Percentiles rank a stretch among this genome's conserved stretches.
Conservation (phyloP, 2,888 invertebrate species). For the Spodoptera littoralis region DNA sequence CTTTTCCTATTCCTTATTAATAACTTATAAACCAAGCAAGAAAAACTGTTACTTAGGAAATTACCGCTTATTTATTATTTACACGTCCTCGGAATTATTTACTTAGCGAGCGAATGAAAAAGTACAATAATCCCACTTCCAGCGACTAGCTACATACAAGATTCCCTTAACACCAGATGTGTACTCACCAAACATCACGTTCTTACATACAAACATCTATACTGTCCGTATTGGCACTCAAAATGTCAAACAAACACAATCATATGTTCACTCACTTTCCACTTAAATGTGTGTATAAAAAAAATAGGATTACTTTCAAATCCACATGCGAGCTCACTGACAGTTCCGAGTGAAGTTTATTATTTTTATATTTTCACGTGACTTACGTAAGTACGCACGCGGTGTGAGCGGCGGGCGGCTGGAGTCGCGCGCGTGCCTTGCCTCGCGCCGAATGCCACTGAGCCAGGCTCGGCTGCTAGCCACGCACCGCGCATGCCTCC, state of each 20-base stretch:
- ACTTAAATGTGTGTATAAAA: slow-evolving; percentile 16
- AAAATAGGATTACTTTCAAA: slow-evolving; percentile 29
- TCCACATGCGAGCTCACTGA: slow-evolving; percentile 44
- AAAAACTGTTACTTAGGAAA: not conserved
- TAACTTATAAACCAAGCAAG: too few relatives aligned
- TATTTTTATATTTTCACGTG: slow-evolving; percentile 58
- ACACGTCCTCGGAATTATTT: not conserved
- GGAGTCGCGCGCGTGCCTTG: slow-evolving; percentile 67
- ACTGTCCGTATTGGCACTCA: slow-evolving; percentile 51
- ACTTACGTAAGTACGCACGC: slow-evolving; percentile 82
- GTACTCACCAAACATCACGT: slow-evolving; percentile 59
- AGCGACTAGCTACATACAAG: slow-evolving; percentile 9
- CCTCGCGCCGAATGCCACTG: slow-evolving; percentile 77
- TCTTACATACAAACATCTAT: slow-evolving; percentile 43
- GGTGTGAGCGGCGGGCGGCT: slow-evolving; percentile 44
- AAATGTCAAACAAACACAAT: slow-evolving; percentile 69
- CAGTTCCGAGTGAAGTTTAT: slow-evolving; percentile 53
- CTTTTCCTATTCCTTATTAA: too few relatives aligned
- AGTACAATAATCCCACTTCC: slow-evolving; percentile 9
- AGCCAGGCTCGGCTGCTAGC: slow-evolving; percentile 61
- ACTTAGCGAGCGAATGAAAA: not conserved
- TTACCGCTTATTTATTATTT: not conserved
- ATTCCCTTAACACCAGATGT: slow-evolving; percentile 24
- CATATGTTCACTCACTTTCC: slow-evolving; percentile 67
- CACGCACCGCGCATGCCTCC: slow-evolving; percentile 82